Base-by-base conservation (phyloP, 2,888 invertebrate species). In the Chrysodeixis includens region DNA sequence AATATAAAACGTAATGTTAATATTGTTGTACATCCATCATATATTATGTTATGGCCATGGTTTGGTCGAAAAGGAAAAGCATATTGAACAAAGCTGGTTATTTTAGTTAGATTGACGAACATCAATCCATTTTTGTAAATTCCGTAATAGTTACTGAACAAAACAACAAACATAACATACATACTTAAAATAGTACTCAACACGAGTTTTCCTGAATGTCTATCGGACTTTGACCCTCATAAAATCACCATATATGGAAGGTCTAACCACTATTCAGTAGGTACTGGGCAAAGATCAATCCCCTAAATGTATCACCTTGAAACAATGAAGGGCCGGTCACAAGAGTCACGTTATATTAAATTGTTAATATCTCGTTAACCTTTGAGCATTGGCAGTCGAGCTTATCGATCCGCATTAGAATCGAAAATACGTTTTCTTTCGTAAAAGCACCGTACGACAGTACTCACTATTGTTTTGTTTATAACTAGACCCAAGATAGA, bases 281-380 rank as follows among this genome's bases (percentile, higher is more conserved):
- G 65, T 18, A 57, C 55, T 30, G 63, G 60, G 62, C 69, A 62
- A 74, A 64, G 69, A 73, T 61, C 72, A 73, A 74, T 73, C 49
- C 62, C 66, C 71, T 79, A 57, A 82, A 81, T 83, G 66, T 74
- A 71, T 84, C 80, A 84, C 86, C 87, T 84, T 87, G 86, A 83
- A 75, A 85, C 80, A 74, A 84, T 86, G 76, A 76, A 76, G 81
- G 73, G 71, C 66, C 76, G 77, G 85, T 83, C 83, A 81, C 82
- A 74, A 71, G 69, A 80, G 84, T 79, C 84, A 84, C 84, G 83
- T 82, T 86, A 56, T 73, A 86, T 85, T 80, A 81, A 81, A 83
- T 82, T 78, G 86, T 86, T 88, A 86, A 88, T 86, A 84, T 83
- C 74, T 82, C 82, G 83, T 90, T 88, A 88, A 86, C 88, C 87